These are phyloP conservation scores for Puffinus mauretanicus DNA, from an alignment of 2,113 vertebrate species.

Conservation along the genomic window DNA sequence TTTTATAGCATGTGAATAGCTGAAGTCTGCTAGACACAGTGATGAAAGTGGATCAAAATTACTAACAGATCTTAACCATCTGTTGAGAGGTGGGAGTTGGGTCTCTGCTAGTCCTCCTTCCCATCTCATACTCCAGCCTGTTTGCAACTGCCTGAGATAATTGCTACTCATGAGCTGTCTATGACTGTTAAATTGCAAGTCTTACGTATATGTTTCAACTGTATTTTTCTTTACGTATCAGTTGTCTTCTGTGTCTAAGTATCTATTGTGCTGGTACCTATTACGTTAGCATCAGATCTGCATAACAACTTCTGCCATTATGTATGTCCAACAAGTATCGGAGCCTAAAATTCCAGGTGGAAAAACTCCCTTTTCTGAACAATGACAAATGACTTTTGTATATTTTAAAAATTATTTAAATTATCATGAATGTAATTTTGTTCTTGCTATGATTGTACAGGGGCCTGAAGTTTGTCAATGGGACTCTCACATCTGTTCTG, in stretches of 20 bases:
- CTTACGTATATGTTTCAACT: accelerated
- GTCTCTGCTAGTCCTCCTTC: neutral
- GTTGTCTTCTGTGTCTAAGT: neutral
- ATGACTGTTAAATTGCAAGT: neutral
- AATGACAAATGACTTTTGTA: neutral
- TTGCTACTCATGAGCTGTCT: neutral
- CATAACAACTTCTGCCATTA: neutral
- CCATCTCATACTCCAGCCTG: neutral
- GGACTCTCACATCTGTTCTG: neutral
- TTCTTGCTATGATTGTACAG: neutral
- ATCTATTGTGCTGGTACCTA: neutral
- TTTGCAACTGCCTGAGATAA: neutral
- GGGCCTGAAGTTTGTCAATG: neutral
- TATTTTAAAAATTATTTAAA: neutral
- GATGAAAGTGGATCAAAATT: neutral
- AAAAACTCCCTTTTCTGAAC: neutral
- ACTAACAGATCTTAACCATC: neutral
- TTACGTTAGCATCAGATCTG: neutral
- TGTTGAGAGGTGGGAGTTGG: neutral
- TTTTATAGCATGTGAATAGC: neutral
- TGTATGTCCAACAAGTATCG: neutral
- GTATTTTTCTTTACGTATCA: accelerated
- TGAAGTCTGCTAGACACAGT: constrained; percentile 6
- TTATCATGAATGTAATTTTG: neutral
- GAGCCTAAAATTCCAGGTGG: neutral